Evolutionary conservation across 2,888 invertebrate genomes (phyloP).

Genomic region (Merodon equestris): DNA sequence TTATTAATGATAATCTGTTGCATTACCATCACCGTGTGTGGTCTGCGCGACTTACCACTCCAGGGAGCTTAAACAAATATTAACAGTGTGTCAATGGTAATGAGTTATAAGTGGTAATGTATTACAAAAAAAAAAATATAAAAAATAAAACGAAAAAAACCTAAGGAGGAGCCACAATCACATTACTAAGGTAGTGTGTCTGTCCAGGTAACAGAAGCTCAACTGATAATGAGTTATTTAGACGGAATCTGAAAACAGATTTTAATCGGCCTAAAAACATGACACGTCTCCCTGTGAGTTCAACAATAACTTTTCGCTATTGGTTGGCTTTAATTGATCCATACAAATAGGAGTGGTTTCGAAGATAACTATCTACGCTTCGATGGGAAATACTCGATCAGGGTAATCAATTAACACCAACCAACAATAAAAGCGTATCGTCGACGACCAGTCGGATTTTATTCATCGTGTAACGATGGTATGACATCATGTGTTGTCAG

Average conservation of each 20-base stretch:
- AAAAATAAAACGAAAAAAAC: not conserved
- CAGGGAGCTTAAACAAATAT: conserved; percentile 61
- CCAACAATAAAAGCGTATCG: conserved; percentile 53
- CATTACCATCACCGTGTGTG: conserved; percentile 66
- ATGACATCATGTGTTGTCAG: conserved; percentile 59
- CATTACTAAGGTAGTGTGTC: no score
- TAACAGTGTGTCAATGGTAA: conserved; percentile 67
- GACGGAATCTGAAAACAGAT: conserved; percentile 54
- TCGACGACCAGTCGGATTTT: conserved; percentile 22
- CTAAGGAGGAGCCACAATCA: conserved; percentile 8
- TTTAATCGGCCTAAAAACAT: conserved; percentile 57
- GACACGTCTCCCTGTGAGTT: conserved; percentile 62
- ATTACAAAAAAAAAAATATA: no score
- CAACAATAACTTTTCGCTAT: conserved; percentile 42
- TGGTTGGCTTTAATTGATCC: conserved; percentile 63
- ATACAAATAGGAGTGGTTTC: conserved; percentile 62
- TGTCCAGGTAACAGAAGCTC: conserved; percentile 74
- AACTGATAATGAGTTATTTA: conserved; percentile 77
- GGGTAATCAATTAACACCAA: conserved; percentile 64
- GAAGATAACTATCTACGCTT: conserved; percentile 49
- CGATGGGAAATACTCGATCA: conserved; percentile 56
- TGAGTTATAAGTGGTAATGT: conserved; percentile 60
- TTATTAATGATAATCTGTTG: conserved; percentile 68
- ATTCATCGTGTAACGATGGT: conserved; percentile 48
- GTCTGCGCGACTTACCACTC: conserved; percentile 46